Conservation (phyloP, 2,113 vertebrate genomes). For the Melanocharis versteri region DNA sequence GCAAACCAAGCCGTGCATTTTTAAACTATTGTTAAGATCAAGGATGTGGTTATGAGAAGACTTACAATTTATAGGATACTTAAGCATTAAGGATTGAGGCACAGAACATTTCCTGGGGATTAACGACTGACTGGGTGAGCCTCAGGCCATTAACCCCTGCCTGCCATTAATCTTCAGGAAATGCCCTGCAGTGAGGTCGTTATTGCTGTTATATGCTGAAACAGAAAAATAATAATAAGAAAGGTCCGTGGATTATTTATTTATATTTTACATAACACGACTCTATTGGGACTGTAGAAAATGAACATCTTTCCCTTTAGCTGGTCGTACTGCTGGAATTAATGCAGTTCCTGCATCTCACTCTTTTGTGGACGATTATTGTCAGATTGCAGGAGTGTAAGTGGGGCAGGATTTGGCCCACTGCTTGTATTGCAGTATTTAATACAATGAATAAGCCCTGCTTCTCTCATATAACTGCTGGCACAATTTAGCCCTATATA, state of each 20-base stretch:
- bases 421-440: background rate
- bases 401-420: slow-evolving; percentile 35
- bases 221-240: slow-evolving; percentile 11
- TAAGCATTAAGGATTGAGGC: slow-evolving; percentile 66
- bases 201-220: slow-evolving; percentile 40
- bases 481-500: slow-evolving; percentile 21
- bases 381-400: background rate
- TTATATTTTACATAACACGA: slow-evolving; percentile 21
- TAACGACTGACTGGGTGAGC: slow-evolving; percentile 62
- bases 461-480: background rate
- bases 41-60: slow-evolving; percentile 65
- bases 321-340: background rate
- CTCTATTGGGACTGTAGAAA: background rate
- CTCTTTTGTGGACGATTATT: background rate
- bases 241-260: slow-evolving; percentile 24
- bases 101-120: slow-evolving; percentile 63
- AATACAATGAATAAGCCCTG: background rate
- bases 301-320: background rate
- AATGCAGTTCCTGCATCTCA: background rate
- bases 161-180: slow-evolving; percentile 61
- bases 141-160: slow-evolving; percentile 63
- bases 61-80: slow-evolving; percentile 66
- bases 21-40: slow-evolving; percentile 54
- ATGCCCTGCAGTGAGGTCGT: slow-evolving; percentile 52
- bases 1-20: slow-evolving; percentile 40